phyloP scores from a whole-genome alignment of 2,113 vertebrate genomes.

The Poeciliopsis prolifica region DNA sequence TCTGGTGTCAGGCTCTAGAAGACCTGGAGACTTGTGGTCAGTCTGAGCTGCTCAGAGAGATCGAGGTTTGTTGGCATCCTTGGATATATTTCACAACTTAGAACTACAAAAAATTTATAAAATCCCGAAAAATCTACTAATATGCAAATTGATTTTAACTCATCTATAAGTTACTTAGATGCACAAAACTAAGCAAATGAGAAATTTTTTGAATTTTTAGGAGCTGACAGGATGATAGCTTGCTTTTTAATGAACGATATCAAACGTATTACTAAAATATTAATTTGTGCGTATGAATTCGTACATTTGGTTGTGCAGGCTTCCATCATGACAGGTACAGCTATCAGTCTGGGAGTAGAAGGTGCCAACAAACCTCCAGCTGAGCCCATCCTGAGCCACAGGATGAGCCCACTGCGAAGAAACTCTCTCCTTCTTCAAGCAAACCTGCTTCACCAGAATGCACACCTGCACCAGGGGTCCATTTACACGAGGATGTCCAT shows the following conservation, averaged over 20 bases:
- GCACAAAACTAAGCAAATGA: too few relatives aligned
- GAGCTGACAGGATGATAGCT: too few relatives aligned
- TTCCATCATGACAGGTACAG: slow-evolving; percentile 93
- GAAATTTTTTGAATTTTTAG: background rate
- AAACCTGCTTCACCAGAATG: slow-evolving; percentile 53
- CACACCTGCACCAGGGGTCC: slow-evolving; percentile 59
- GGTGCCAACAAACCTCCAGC: slow-evolving; percentile 77
- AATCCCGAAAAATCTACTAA: background rate
- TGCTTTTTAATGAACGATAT: too few relatives aligned
- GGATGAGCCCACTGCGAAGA: slow-evolving; percentile 80
- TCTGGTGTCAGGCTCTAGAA: slow-evolving; percentile 97
- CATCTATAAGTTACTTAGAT: background rate
- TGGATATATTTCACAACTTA: background rate
- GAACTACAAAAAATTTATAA: background rate
- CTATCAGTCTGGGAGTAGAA: slow-evolving; percentile 87
- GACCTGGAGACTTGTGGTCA: slow-evolving; percentile 98
- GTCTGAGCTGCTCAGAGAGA: slow-evolving; percentile 95
- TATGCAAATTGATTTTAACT: background rate
- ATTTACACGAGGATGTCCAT: slow-evolving; percentile 67
- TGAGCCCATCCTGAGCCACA: slow-evolving; percentile 77
- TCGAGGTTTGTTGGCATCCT: slow-evolving; percentile 85
- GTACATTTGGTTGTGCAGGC: slow-evolving; percentile 76
- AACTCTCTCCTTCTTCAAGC: slow-evolving; percentile 72
- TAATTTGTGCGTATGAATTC: background rate
- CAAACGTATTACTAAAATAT: too few relatives aligned